Evolutionary conservation across 2,888 invertebrate species (phyloP), one percentile per base, ranked within the genome.

Genomic region (Phaedon cochleariae): DNA sequence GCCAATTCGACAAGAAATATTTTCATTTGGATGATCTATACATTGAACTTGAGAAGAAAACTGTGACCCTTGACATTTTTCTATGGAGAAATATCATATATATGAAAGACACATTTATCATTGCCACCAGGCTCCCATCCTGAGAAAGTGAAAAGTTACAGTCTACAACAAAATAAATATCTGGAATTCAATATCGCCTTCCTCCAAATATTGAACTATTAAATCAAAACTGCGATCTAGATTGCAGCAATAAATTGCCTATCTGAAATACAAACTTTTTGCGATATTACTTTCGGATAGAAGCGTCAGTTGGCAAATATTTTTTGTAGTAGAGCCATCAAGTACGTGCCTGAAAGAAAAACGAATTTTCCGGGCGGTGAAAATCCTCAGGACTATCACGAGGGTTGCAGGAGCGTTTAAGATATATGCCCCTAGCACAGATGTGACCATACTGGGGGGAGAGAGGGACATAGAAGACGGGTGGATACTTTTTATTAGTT

Each of bases 341-440:
- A 69, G 64, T 73, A 74, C 74, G 74, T 74, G 74, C 71, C 68
- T 66, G 69, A 69, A 73, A 73, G 68, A 45, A 68, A 73, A 71
- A 67, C 65, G 69, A 73, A 67, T 69, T 63, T 67, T 69, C 55
- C 54, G 34, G 53, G 65, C 59, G 58, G 41, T 12, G 61, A 51
- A 51, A 72, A 68, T 70, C 70, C 67, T 60, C 57, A 49, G 55
- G 64, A 68, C 62, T 67, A 64, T 61, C 69, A 51, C 45, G 29
- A 21, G 51, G 59, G 51, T 29, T 49, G 49, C 37, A 21, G 57
- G 57, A 57, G 66, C 46, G 55, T 45, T 64, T 55, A 51, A 64
- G 59, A 58, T 59, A 65, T 65, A 65, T 68, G 68, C 59, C 59
- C 10, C 62, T 20, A 53, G 62, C 71, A 65, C 74, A 74, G 73